Percentiles rank a stretch among this genome's conserved stretches.
These are phyloP conservation scores for Drosophila algonquin DNA, from an alignment of 2,888 invertebrate genomes.

Conservation along the genomic window DNA sequence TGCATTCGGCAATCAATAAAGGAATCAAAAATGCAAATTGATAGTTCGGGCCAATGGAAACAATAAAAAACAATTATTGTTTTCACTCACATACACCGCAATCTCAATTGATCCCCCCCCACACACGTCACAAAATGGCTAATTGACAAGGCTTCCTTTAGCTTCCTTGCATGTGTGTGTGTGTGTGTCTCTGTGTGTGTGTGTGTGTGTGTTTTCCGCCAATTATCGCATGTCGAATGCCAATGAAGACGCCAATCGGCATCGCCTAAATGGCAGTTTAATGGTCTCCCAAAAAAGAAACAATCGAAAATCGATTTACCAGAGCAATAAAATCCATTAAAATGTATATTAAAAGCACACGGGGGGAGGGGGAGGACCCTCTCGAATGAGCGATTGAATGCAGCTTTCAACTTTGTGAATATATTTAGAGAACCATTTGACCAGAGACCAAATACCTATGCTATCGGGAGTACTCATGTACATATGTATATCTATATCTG, in stretches of 20 bases:
- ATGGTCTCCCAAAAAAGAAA: conserved; percentile 44
- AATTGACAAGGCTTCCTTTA: too few species aligned
- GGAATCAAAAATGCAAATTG: conserved; percentile 29
- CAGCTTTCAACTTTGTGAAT: conserved; percentile 17
- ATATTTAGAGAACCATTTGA: conserved; percentile 38
- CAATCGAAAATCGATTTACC: conserved; percentile 64
- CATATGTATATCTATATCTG: not conserved
- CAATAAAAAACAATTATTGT: too few species aligned
- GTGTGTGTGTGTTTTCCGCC: too few species aligned
- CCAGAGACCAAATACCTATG: not conserved
- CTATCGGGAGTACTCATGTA: not conserved
- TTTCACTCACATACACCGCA: too few species aligned
- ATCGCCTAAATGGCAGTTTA: conserved; percentile 49
- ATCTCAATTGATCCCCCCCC: too few species aligned
- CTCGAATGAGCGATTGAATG: conserved; percentile 4
- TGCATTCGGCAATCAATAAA: conserved; percentile 46
- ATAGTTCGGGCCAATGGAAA: conserved; percentile 1
- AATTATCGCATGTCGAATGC: not conserved
- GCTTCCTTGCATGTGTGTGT: too few species aligned
- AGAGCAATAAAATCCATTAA: conserved; percentile 68
- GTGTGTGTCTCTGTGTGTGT: too few species aligned
- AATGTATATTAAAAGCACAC: conserved; percentile 63
- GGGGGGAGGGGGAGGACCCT: not conserved
- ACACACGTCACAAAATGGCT: too few species aligned
- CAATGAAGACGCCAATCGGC: conserved; percentile 4